These are phyloP conservation scores for Drosophila pseudoobscura DNA, from an alignment of 1,140 invertebrate species.

Conservation along the genomic window DNA sequence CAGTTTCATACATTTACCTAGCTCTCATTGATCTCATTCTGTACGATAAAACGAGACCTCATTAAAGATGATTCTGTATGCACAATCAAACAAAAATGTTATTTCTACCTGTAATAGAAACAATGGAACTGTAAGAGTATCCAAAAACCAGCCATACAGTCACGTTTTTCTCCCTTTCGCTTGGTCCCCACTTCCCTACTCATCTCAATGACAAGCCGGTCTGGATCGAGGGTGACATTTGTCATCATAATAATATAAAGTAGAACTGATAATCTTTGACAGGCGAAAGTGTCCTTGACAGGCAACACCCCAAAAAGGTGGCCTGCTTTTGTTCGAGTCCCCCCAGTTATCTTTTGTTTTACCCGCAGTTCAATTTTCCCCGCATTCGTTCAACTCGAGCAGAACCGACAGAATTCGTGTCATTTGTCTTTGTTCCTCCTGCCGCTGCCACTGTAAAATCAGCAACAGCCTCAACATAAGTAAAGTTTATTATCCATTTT, in stretches of 20 bases:
- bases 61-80: too few relatives aligned
- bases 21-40: too few relatives aligned
- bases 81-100: too few relatives aligned
- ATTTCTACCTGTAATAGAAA: too few relatives aligned
- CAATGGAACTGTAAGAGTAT: too few relatives aligned
- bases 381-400: slow-evolving; percentile 3
- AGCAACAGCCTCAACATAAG: neutral
- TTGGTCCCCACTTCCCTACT: neutral
- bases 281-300: slow-evolving; percentile 54
- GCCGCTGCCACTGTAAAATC: slow-evolving; percentile 8
- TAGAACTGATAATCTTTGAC: slow-evolving; percentile 62
- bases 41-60: too few relatives aligned
- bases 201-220: slow-evolving; percentile 44
- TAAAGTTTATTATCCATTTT: too few relatives aligned
- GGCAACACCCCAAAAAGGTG: slow-evolving; percentile 45
- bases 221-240: slow-evolving; percentile 15
- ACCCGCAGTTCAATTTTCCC: slow-evolving; percentile 20
- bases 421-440: neutral
- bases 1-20: too few relatives aligned
- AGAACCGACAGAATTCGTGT: slow-evolving; percentile 17
- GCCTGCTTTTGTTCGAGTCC: slow-evolving; percentile 5
- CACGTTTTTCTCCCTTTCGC: neutral
- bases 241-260: slow-evolving; percentile 66
- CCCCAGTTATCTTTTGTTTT: slow-evolving; percentile 20
- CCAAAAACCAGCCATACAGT: neutral